phyloP scores from a whole-genome alignment of 2,113 vertebrate genomes.

The Meles meles region DNA sequence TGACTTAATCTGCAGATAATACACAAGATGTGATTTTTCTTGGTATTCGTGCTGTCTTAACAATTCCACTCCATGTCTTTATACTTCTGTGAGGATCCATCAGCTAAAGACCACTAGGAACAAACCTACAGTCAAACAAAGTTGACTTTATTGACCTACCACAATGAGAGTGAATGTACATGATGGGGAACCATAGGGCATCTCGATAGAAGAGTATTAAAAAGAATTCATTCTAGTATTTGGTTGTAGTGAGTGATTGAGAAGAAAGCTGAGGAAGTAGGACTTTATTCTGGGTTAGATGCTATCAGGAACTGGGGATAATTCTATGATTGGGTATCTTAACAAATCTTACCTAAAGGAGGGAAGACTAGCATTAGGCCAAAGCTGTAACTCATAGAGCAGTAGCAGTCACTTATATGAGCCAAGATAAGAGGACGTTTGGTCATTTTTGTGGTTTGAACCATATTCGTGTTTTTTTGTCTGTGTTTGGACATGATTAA shows the following conservation, averaged over 20 bases:
- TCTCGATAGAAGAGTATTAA: neutral
- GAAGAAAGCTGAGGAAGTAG: neutral
- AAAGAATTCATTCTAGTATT: neutral
- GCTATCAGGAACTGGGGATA: neutral
- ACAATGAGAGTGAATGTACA: neutral
- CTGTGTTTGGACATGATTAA: neutral
- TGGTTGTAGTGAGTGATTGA: neutral
- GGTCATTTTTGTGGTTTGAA: neutral
- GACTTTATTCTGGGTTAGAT: neutral
- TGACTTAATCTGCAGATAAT: neutral
- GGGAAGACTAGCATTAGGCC: neutral
- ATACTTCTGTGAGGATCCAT: neutral
- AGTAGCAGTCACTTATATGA: neutral
- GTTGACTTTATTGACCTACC: neutral
- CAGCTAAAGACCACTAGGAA: neutral
- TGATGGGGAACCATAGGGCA: neutral
- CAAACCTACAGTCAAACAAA: constrained; percentile 4
- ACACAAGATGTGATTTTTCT: neutral
- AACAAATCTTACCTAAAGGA: constrained; percentile 10
- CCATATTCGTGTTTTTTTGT: neutral
- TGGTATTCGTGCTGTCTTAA: neutral
- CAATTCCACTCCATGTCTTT: constrained; percentile 7
- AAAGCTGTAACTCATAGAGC: neutral
- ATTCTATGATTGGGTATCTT: neutral
- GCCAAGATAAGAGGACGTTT: neutral